Evolutionary conservation across 2,113 vertebrate species (phyloP).

Genomic region (Ameiurus melas): DNA sequence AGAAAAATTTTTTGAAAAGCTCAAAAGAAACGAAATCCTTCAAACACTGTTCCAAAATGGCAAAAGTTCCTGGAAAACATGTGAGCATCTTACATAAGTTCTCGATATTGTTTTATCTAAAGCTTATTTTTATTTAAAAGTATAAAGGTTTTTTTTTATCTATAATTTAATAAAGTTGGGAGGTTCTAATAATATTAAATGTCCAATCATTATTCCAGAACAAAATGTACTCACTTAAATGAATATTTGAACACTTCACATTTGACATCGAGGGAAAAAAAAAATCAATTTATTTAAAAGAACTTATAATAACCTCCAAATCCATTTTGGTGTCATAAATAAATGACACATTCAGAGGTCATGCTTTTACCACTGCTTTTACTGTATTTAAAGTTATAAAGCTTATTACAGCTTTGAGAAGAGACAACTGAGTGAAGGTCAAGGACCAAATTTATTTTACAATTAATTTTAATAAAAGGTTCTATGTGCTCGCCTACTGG

Average conservation of each 20-base stretch:
- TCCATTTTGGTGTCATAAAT: not conserved
- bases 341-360: not conserved
- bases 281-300: no score
- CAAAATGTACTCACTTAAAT: not conserved
- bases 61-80: not conserved
- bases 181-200: not conserved
- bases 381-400: not conserved
- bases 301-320: not conserved
- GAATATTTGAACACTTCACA: not conserved
- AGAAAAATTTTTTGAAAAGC: no score
- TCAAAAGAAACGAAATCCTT: not conserved
- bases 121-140: not conserved
- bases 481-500: not conserved
- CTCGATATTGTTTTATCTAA: not conserved
- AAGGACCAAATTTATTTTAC: not conserved
- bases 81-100: not conserved
- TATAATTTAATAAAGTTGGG: not conserved
- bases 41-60: not conserved
- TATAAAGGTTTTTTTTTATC: not conserved
- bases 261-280: no score
- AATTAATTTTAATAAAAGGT: slow-evolving; percentile 1
- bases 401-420: not conserved
- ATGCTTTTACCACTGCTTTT: not conserved
- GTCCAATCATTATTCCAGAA: not conserved
- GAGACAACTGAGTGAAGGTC: not conserved